Base-by-base conservation (phyloP, 2,797 vertebrate genomes). In the Sylvilagus floridanus region DNA sequence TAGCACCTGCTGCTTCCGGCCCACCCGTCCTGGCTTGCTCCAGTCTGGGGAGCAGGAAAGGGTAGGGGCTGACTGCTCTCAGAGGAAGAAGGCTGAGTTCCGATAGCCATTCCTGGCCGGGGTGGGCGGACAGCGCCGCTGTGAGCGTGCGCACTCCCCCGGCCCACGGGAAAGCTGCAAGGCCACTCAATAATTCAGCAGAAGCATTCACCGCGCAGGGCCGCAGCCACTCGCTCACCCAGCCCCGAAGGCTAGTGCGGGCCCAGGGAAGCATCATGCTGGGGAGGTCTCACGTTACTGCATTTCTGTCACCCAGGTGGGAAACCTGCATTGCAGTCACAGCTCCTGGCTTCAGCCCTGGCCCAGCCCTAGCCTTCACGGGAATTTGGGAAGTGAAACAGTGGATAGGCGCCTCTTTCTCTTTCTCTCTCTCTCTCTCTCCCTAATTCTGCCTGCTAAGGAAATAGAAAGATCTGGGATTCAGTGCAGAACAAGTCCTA, bases 171-270 rank as follows among this genome's bases (percentile, higher is more conserved):
- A 91, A 88, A 83, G 81, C 60, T 52, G 52, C 88, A 75, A 52
- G n/a, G 83, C n/a, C 1, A 94, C 91, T 94, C 89, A 87, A 84
- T 96, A 94, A 97, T 83, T 96, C 52, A 94, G 73, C 73, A 95
- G 92, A 94, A 94, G 69, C 84, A 81, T 50, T 93, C 85, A 77
- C 52, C 60, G 95, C 93, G 93, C 81, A 84, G 77, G 93, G 97
- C 89, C 60, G 71, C 17, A 85, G 81, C 79, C 8, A 7, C 52
- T 93, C 68, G 81, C 63, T 91, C 77, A 69, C 68, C 32, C 13
- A 52, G 65, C 37, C 86, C 35, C 35, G 35, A 4, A 35, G 35
- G 35, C 35, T 35, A 35, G 35, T 4, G 35, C 35, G 35, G 37
- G 37, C 37, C 4, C 37, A 47, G 42, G 42, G 42, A 47, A 47